These are phyloP conservation scores for Mimachlamys varia DNA, from an alignment of 2,888 invertebrate genomes.

Conservation along the genomic window DNA sequence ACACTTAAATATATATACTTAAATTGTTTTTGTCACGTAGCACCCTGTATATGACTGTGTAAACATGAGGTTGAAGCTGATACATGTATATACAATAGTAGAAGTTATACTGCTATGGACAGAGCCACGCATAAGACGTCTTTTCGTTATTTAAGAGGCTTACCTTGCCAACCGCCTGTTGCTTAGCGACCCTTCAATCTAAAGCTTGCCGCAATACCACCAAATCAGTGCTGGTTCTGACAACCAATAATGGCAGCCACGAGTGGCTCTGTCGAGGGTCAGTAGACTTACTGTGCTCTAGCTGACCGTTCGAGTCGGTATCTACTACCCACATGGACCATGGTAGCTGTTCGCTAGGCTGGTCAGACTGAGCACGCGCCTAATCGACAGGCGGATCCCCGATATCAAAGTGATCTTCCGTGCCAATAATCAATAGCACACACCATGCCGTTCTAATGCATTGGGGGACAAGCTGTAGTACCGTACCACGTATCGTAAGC, in stretches of 20 bases:
- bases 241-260: not conserved
- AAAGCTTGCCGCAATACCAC: slow-evolving; percentile 1
- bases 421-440: slow-evolving; percentile 12
- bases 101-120: no score
- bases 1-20: no score
- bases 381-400: not conserved
- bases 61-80: no score
- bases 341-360: not conserved
- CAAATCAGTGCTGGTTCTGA: not conserved
- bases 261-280: not conserved
- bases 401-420: slow-evolving; percentile 2
- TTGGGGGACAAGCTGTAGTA: not conserved
- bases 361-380: not conserved
- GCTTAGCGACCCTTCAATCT: slow-evolving; percentile 14
- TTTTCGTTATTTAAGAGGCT: not conserved
- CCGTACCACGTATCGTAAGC: not conserved
- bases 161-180: slow-evolving; percentile 36
- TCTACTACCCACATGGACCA: not conserved
- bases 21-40: no score
- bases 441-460: not conserved
- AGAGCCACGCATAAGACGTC: not conserved
- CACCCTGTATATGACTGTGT: no score
- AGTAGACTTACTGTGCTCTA: not conserved
- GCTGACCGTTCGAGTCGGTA: not conserved
- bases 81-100: no score